Percentiles rank a stretch among this genome's conserved stretches.
These are phyloP conservation scores for Ammodytes dubius DNA, from an alignment of 2,113 vertebrate genomes.

Conservation along the genomic window DNA sequence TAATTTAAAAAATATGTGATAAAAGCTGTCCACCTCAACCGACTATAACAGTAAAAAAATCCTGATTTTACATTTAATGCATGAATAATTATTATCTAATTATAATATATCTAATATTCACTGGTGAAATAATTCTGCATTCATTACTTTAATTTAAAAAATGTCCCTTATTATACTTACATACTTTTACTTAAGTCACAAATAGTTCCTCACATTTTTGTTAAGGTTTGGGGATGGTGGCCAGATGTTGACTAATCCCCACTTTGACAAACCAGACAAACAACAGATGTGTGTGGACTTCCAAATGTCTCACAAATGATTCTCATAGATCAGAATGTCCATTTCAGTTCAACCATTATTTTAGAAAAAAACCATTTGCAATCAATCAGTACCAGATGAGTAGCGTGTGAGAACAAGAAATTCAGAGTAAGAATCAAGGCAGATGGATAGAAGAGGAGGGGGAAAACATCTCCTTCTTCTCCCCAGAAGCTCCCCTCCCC, in stretches of 20 bases:
- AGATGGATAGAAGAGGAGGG: slow-evolving; percentile 34
- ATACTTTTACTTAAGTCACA: no score
- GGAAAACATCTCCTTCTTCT: slow-evolving; percentile 1
- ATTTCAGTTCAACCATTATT: neutral
- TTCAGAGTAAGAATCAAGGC: slow-evolving; percentile 38
- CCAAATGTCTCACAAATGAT: neutral
- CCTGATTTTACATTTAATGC: no score
- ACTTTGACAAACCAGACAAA: neutral
- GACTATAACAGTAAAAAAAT: no score
- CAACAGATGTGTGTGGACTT: neutral
- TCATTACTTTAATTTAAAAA: no score
- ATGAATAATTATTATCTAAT: no score
- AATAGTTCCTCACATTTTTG: no score
- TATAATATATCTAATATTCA: no score
- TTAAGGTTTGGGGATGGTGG: neutral
- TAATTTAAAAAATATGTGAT: no score
- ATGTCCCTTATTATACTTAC: no score
- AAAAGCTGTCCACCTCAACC: no score
- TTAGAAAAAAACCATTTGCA: neutral
- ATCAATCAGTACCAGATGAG: neutral
- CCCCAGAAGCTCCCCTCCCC: slow-evolving; percentile 26
- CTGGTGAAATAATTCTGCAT: no score
- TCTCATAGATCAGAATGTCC: neutral
- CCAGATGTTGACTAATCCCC: neutral
- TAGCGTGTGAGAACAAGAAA: neutral